Base-by-base conservation (phyloP, 2,888 invertebrate genomes). In the Dynastes tityus region DNA sequence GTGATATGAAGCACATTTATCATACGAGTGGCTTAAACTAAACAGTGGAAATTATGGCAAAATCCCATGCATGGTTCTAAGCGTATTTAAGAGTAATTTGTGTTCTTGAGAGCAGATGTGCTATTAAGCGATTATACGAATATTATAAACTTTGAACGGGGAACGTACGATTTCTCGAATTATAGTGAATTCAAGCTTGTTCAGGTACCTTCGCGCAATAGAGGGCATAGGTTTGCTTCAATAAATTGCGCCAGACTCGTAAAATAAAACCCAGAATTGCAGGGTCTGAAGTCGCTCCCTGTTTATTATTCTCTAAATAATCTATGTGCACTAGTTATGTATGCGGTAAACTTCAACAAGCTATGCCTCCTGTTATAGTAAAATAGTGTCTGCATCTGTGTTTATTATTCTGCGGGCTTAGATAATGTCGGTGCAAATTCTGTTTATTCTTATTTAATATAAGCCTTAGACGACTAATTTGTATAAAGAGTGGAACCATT, bases 231-330 rank as follows among this genome's bases (percentile, higher is more conserved):
- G 13, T 63, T 63, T 32, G 32, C 63, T 63, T 29, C 13, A 63
- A 63, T 63, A 63, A 63, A 63, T 58, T 63, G n/a, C 16, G 32
- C 29, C 29, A 32, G 8, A 63, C 29, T 63, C 63, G 32, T 63
- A 63, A 63, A 63, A 63, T 63, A 63, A 63, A 63, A 63, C 29
- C 63, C 63, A 11, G 63, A 63, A 63, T 29, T 63, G 32, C 63
- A 32, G 29, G 63, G 63, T 29, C 63, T 63, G 29, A 32, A 63
- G 29, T 63, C 27, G 32, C 32, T 63, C 13, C 32, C 63, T 63
- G 63, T 63, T 63, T 63, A 63, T 29, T 63, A 63, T 63, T 63
- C 63, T 63, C 63, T 63, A 32, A 63, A 63, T 63, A 29, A 63
- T 45, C 45, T 45, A 45, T 45, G 45, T 63, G 63, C 32, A 63